phyloP scores from a whole-genome alignment of 1,140 invertebrate genomes.

The Phortica variegata region DNA sequence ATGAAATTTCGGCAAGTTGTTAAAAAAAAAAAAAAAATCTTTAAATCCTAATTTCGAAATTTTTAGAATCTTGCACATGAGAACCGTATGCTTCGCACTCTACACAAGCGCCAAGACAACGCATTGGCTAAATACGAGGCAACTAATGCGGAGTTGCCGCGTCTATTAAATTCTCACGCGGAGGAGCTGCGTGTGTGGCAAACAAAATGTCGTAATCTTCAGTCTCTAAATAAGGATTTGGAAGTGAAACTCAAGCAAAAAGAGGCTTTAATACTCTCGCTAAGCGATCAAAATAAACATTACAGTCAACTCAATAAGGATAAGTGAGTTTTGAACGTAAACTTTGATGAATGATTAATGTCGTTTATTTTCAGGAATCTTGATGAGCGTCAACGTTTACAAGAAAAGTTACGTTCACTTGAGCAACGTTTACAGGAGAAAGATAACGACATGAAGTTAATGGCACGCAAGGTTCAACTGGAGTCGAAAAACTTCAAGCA shows the following conservation, averaged over 20 bases:
- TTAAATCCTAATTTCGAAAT: slow-evolving; percentile 15
- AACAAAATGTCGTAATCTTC: slow-evolving; percentile 68
- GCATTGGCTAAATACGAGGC: slow-evolving; percentile 72
- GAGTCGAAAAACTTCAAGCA: slow-evolving; percentile 73
- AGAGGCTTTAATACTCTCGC: slow-evolving; percentile 64
- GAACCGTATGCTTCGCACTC: slow-evolving; percentile 69
- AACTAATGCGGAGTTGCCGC: slow-evolving; percentile 72
- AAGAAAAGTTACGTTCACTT: slow-evolving; percentile 65
- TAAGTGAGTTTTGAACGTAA: slow-evolving; percentile 54
- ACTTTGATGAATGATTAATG: not conserved
- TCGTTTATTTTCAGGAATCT: slow-evolving; percentile 60
- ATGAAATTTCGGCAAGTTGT: slow-evolving; percentile 67
- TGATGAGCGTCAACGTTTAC: slow-evolving; percentile 70
- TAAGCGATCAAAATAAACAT: slow-evolving; percentile 70
- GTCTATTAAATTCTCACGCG: slow-evolving; percentile 70
- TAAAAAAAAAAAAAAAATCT: not conserved
- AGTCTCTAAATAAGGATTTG: slow-evolving; percentile 64
- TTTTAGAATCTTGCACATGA: slow-evolving; percentile 72
- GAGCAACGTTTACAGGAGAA: slow-evolving; percentile 67
- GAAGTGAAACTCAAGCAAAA: slow-evolving; percentile 67
- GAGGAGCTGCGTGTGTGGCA: slow-evolving; percentile 75
- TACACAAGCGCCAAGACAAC: slow-evolving; percentile 75
- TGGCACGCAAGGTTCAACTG: slow-evolving; percentile 68
- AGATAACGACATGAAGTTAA: slow-evolving; percentile 67
- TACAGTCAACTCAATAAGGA: slow-evolving; percentile 69